Percentiles rank a stretch among this genome's conserved stretches.
phyloP scores from a whole-genome alignment of 1,140 invertebrate species.

The Argopecten irradians region DNA sequence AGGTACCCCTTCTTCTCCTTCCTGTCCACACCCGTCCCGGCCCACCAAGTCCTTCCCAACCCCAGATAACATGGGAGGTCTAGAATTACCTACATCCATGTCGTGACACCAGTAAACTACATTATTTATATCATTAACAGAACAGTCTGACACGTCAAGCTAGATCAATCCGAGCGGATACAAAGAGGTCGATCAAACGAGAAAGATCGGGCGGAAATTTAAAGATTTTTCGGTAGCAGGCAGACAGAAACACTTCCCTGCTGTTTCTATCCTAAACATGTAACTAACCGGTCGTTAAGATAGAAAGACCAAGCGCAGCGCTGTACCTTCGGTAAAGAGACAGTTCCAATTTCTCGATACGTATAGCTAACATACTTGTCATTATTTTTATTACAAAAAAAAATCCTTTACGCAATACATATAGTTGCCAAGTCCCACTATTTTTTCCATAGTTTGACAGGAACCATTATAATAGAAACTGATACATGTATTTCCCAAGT shows the following conservation, averaged over 20 bases:
- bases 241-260: background rate
- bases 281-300: background rate
- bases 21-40: too few species aligned
- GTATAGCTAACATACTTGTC: too few species aligned
- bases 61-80: too few species aligned
- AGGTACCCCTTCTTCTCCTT: too few species aligned
- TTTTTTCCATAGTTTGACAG: too few species aligned
- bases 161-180: background rate
- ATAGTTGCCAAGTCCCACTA: too few species aligned
- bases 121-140: conserved; percentile 16
- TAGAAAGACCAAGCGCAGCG: background rate
- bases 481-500: too few species aligned
- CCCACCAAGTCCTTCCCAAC: too few species aligned
- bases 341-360: background rate
- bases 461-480: too few species aligned
- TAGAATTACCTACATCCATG: too few species aligned
- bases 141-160: background rate
- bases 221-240: background rate
- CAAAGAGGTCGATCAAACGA: background rate
- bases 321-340: background rate
- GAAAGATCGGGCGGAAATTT: background rate
- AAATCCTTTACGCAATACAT: too few species aligned
- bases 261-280: background rate
- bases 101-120: background rate
- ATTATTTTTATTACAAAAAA: too few species aligned